Evolutionary conservation across 2,113 vertebrate species (phyloP).

Genomic region (Semnornis frantzii): DNA sequence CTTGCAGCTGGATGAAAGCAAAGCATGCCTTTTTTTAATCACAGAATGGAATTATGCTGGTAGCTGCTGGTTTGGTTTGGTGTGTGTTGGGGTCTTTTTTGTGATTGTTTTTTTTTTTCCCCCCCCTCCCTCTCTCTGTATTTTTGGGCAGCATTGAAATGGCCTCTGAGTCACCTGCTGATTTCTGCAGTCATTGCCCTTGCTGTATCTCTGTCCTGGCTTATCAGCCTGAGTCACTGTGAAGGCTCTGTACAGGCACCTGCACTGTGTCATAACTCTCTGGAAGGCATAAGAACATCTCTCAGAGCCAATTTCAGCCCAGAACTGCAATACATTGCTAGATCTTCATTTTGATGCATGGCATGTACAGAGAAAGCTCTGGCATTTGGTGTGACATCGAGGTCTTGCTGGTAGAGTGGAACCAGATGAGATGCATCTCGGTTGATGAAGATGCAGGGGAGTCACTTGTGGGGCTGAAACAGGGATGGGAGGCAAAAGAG

Average conservation of each 20-base stretch:
- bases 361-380: fast-evolving
- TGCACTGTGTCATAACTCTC: not conserved
- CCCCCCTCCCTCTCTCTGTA: not conserved
- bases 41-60: not conserved
- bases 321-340: not conserved
- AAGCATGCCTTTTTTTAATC: not conserved
- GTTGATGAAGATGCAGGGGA: not conserved
- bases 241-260: not conserved
- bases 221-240: not conserved
- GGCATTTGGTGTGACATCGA: not conserved
- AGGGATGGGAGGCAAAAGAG: not conserved
- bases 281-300: not conserved
- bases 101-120: not conserved
- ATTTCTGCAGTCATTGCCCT: not conserved
- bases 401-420: not conserved
- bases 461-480: not conserved
- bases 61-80: not conserved
- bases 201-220: not conserved
- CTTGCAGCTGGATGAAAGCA: not conserved
- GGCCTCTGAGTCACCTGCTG: not conserved
- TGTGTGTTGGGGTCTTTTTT: no score
- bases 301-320: not conserved
- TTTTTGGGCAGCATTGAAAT: not conserved
- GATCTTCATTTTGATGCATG: fast-evolving
- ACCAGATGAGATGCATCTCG: not conserved